phyloP scores from a whole-genome alignment of 2,113 vertebrate species.

The Pelobates fuscus region DNA sequence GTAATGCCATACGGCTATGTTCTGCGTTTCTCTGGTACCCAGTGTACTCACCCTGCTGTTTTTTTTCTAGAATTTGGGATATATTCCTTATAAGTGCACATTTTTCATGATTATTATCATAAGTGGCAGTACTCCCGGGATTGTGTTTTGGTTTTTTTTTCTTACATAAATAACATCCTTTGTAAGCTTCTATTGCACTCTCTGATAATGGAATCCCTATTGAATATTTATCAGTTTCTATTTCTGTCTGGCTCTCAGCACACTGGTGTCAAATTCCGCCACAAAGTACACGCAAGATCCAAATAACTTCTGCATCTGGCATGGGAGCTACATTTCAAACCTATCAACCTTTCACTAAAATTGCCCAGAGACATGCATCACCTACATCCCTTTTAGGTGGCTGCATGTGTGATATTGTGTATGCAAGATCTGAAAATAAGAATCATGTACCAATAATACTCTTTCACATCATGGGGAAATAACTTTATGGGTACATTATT shows the following conservation, averaged over 20 bases:
- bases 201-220: slow-evolving; percentile 12
- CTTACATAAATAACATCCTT: slow-evolving; percentile 20
- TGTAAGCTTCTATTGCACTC: background rate
- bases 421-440: too few relatives aligned
- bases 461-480: too few relatives aligned
- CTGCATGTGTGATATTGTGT: too few relatives aligned
- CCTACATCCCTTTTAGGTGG: too few relatives aligned
- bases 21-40: slow-evolving; percentile 22
- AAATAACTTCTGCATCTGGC: background rate
- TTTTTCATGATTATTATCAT: background rate
- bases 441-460: too few relatives aligned
- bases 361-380: too few relatives aligned
- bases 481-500: too few relatives aligned
- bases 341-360: too few relatives aligned
- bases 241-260: slow-evolving; percentile 1
- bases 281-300: background rate
- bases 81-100: background rate
- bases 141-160: slow-evolving; percentile 8
- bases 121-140: background rate
- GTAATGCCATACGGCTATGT: slow-evolving; percentile 12
- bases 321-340: too few relatives aligned
- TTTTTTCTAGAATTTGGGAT: background rate
- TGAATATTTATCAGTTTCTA: slow-evolving; percentile 19
- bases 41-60: slow-evolving; percentile 35
- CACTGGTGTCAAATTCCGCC: background rate